Base-by-base conservation (phyloP, 2,888 invertebrate species). In the Ochlodes sylvanus region DNA sequence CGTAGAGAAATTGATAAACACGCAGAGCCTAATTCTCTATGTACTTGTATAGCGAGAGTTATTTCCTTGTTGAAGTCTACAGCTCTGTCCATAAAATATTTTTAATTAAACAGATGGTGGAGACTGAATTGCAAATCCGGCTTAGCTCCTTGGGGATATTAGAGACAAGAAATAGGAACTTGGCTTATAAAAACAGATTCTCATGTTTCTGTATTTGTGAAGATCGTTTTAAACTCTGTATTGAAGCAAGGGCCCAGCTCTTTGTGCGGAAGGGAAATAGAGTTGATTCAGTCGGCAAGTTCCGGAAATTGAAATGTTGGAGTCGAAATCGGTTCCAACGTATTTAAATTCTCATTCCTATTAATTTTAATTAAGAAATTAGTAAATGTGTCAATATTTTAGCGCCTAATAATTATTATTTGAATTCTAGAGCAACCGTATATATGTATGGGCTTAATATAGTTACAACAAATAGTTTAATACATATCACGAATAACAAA, bases 101-200 rank as follows among this genome's bases (percentile, higher is more conserved):
- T 89, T 90, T 90, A 89, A 90, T 90, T 90, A 89, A 90, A 89
- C 88, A 86, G 81, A 82, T 82, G 83, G 83, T 82, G 78, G 75
- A 80, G 81, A 77, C 82, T 86, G 86, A 88, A 87, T 86, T 87
- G 90, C 89, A 88, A 90, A 91, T 90, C 90, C 88, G 85, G 86
- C 85, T 89, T 86, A 87, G 81, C 81, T 75, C 76, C 76, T 75
- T 68, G 63, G 70, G 75, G 75, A 86, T 87, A 86, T 86, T 84
- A 81, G 81, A 80, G 82, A 82, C 80, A 78, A 83, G 88, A 89
- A 81, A 82, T 81, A 78, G 84, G 88, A 89, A 81, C 87, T 88
- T 87, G 76, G 76, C 79, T 77, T 75, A 78, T 76, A 78, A 84
- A 80, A 85, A 87, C 79, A 83, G 82, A 82, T 87, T 87, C 87